Base-by-base conservation (phyloP, 2,888 invertebrate genomes). In the Drosophila mayaguana region DNA sequence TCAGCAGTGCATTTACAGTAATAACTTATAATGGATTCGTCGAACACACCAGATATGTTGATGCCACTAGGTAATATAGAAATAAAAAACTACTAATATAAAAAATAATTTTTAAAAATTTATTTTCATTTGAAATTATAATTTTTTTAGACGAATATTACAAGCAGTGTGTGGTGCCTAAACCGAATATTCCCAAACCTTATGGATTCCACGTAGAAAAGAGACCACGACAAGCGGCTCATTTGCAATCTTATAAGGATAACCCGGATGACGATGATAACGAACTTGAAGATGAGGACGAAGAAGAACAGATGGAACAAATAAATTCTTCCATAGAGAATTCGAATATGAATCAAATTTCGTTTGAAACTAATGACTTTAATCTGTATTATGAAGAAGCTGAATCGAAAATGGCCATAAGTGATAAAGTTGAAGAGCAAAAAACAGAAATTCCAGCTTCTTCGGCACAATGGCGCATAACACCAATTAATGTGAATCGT, bases 401-500 rank as follows among this genome's bases (percentile, higher is more conserved):
- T 11, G 45, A 48, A n/a, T 42, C 34, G 11, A 1, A 20, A 11
- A 50, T 22, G 28, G 18, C 8, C 2, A 12, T 28, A 36, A 8
- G 20, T 4, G n/a, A 63, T 11, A 20, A 2, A n/a, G 1, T 1
- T 3, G 4, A 25, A 12, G 9, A 1, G 4, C 18, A 34, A 25
- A 16, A n/a, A n/a, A 12, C 28, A 0, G 22, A 50, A 16, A 9
- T 42, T 1, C 28, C 56, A 0, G 48, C 50, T 0, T 56, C 53
- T 0, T 86, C 89, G 0, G 71, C 65, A 0, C 84, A 83, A 22
- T 78, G 80, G 76, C 88, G 88, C 11, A 75, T 79, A 63, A 64
- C 80, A 3, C 75, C 83, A 0, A 89, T 81, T 56, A 88, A 88
- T 59, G 50, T 76, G 4, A 80, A 78, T 12, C 77, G 88, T 3